Percentiles rank a stretch among this genome's conserved stretches.
phyloP scores from a whole-genome alignment of 1,140 invertebrate species.

The Trachymyrmex septentrionalis region DNA sequence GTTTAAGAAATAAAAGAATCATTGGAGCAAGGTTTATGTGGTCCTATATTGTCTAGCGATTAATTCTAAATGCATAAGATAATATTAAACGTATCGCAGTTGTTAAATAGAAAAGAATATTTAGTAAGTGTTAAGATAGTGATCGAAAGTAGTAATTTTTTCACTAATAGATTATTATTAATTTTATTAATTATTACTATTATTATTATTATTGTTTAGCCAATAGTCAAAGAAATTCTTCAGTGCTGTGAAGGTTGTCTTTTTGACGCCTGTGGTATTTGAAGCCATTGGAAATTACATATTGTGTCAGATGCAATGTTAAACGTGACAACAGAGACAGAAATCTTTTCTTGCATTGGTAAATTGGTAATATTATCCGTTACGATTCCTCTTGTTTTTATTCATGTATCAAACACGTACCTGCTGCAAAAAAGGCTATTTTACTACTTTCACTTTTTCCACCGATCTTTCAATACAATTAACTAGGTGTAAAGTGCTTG shows the following conservation, averaged over 20 bases:
- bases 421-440: conserved; percentile 81
- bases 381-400: conserved; percentile 73
- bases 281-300: conserved; percentile 82
- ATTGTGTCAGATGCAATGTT: conserved; percentile 76
- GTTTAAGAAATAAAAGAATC: conserved; percentile 82
- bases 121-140: conserved; percentile 85
- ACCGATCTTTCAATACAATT: conserved; percentile 80
- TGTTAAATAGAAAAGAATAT: conserved; percentile 85
- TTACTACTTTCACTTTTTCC: conserved; percentile 83
- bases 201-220: conserved; percentile 80
- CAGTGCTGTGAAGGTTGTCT: conserved; percentile 86
- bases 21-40: conserved; percentile 86
- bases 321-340: conserved; percentile 72
- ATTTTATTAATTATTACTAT: conserved; percentile 74
- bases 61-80: conserved; percentile 79
- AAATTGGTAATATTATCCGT: conserved; percentile 70
- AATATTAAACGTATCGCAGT: conserved; percentile 82
- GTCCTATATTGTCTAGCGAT: conserved; percentile 84
- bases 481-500: conserved; percentile 74
- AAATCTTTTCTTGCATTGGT: conserved; percentile 80
- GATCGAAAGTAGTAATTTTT: conserved; percentile 84
- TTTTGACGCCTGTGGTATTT: conserved; percentile 82
- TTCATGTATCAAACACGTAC: conserved; percentile 80
- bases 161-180: conserved; percentile 83
- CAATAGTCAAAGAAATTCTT: conserved; percentile 83